A percentile compares a stretch with the other conserved stretches of the same genome.
phyloP scores from a whole-genome alignment of 2,888 invertebrate species.

The Microctonus brassicae region DNA sequence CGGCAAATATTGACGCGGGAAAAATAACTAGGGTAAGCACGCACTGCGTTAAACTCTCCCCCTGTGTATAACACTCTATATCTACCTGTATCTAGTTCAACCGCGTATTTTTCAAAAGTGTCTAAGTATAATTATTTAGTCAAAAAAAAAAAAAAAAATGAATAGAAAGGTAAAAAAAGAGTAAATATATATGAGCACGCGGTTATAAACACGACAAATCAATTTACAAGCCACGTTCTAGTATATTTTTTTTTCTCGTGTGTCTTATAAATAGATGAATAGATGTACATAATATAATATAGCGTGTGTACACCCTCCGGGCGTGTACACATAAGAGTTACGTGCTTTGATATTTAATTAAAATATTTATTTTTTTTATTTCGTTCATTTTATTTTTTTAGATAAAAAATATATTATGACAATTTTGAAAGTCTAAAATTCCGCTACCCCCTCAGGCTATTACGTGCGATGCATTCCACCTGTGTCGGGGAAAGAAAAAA shows the following conservation, averaged over 20 bases:
- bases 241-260: slow-evolving; percentile 3
- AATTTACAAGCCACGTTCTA: slow-evolving; percentile 23
- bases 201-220: slow-evolving; percentile 3
- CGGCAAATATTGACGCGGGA: slow-evolving; percentile 65
- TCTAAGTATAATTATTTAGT: slow-evolving; percentile 12
- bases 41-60: not conserved
- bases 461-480: slow-evolving; percentile 20
- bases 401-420: not conserved
- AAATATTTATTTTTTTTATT: not conserved
- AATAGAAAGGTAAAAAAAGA: not conserved
- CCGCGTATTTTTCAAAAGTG: not conserved
- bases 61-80: not conserved
- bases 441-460: not conserved
- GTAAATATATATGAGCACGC: not conserved
- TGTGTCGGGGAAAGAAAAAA: not conserved
- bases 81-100: slow-evolving; percentile 1
- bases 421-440: slow-evolving; percentile 11
- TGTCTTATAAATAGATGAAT: not conserved
- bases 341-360: slow-evolving; percentile 23
- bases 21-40: slow-evolving; percentile 56
- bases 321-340: slow-evolving; percentile 4
- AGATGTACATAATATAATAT: not conserved
- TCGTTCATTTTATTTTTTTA: not conserved
- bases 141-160: slow-evolving; percentile 2
- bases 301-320: not conserved